Percentiles rank a stretch among this genome's conserved stretches.
Evolutionary conservation across 2,797 vertebrate genomes (phyloP).

Genomic region (Cichlasoma orientale): DNA sequence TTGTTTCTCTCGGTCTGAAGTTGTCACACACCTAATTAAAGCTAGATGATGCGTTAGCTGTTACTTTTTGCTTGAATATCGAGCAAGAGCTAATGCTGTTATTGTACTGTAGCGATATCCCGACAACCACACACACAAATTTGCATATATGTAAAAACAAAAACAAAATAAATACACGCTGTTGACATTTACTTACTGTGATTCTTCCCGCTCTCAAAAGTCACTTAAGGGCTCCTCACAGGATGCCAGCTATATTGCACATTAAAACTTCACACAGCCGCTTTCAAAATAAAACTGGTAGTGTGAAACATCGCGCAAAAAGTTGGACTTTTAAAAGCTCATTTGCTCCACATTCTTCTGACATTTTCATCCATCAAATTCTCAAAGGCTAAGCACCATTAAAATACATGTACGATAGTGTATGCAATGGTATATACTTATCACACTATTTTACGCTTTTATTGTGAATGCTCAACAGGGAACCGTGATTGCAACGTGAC

Average conservation of each 20-base stretch:
- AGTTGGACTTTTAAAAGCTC: fast-evolving
- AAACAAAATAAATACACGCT: fast-evolving
- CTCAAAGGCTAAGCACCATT: neutral
- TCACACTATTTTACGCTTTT: neutral
- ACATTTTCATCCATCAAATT: neutral
- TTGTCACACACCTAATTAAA: neutral
- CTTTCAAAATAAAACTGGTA: constrained; percentile 39
- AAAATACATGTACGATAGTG: neutral
- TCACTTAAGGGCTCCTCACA: neutral
- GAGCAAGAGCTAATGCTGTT: neutral
- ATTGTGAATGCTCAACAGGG: neutral
- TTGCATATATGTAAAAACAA: neutral
- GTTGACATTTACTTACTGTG: fast-evolving
- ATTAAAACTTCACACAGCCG: neutral
- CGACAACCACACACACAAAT: fast-evolving
- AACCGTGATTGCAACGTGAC: neutral
- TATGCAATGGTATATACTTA: neutral
- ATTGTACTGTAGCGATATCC: fast-evolving
- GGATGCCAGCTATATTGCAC: neutral
- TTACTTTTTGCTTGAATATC: neutral
- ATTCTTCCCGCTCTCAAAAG: constrained; percentile 60
- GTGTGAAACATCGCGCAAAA: neutral
- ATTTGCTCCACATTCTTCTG: neutral
- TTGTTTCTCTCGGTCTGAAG: neutral
- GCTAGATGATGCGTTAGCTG: neutral